Conservation (phyloP, 2,797 vertebrate genomes). For the Silurus lanzhouensis region DNA sequence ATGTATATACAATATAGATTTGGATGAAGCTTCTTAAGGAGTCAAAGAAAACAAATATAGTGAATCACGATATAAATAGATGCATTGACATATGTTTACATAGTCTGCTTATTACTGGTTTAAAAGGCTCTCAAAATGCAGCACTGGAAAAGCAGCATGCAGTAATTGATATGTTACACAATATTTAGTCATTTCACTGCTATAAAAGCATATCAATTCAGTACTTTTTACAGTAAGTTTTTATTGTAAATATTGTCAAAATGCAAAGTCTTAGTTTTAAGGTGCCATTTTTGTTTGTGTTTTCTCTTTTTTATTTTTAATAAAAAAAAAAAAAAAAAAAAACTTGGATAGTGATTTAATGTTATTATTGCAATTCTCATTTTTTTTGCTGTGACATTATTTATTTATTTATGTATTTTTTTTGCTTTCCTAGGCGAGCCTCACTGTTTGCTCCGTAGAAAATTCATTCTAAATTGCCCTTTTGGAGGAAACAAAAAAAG, state of each 20-base stretch:
- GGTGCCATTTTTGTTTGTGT: neutral
- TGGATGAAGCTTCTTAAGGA: neutral
- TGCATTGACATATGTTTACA: neutral
- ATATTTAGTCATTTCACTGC: neutral
- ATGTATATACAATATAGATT: neutral
- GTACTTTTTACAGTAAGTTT: neutral
- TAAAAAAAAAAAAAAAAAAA: neutral
- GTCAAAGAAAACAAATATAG: neutral
- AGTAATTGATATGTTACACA: neutral
- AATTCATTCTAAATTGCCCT: constrained; percentile 48
- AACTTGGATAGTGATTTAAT: constrained; percentile 29
- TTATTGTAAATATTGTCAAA: too few relatives aligned
- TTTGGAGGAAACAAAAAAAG: constrained; percentile 41
- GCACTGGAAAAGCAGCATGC: neutral
- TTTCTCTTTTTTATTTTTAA: constrained; percentile 9
- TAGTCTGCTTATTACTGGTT: neutral
- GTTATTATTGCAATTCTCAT: constrained; percentile 33
- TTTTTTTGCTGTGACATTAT: neutral
- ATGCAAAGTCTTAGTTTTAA: too few relatives aligned
- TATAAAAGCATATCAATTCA: neutral
- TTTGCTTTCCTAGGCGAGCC: constrained; percentile 26
- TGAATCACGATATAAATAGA: neutral
- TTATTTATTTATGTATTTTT: too few relatives aligned
- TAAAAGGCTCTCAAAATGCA: neutral
- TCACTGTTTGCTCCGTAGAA: constrained; percentile 36